Evolutionary conservation across 2,113 vertebrate genomes (phyloP).

Genomic region (Euleptes europaea): DNA sequence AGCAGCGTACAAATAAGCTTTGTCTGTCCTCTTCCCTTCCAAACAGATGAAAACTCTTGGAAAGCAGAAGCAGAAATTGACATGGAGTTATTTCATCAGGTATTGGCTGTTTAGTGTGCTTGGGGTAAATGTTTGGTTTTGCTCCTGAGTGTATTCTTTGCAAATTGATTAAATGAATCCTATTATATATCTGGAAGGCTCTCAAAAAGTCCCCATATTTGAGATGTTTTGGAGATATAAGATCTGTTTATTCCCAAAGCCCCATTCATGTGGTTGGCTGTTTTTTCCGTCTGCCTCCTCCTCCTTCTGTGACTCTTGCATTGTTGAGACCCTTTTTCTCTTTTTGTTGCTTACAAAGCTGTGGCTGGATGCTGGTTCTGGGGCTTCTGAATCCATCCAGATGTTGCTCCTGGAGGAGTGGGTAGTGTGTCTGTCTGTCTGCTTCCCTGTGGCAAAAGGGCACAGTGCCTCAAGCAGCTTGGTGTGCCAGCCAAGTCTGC

Average conservation of each 20-base stretch:
- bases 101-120: slow-evolving; percentile 62
- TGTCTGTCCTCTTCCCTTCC: slow-evolving; percentile 32
- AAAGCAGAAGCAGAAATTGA: slow-evolving; percentile 98
- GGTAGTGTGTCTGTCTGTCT: background rate
- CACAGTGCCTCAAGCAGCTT: no score
- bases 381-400: background rate
- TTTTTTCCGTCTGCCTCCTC: background rate
- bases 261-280: background rate
- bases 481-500: no score
- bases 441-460: background rate
- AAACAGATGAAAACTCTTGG: slow-evolving; percentile 94
- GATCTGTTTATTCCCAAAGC: rapidly evolving
- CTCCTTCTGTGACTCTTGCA: no score
- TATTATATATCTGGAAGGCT: background rate
- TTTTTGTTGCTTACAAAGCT: no score
- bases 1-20: background rate
- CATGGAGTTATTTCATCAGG: slow-evolving; percentile 99
- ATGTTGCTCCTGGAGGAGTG: no score
- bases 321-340: no score
- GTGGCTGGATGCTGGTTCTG: background rate
- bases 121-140: background rate
- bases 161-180: background rate
- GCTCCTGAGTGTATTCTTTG: background rate
- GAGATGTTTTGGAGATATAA: no score
- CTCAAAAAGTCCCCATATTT: no score